Conservation (phyloP, 2,113 vertebrate species). For the Heterotilapia buettikoferi region DNA sequence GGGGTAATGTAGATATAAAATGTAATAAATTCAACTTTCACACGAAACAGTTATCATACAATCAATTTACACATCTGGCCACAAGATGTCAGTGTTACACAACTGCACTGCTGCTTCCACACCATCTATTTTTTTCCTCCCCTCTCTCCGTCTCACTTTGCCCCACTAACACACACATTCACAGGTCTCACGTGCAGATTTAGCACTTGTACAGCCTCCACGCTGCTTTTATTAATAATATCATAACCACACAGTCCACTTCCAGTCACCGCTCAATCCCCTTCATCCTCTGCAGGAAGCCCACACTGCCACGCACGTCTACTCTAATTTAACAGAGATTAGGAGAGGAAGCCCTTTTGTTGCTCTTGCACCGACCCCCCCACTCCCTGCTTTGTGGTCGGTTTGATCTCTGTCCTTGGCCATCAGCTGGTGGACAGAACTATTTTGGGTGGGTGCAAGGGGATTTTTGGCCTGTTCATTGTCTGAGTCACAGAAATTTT, state of each 20-base stretch:
- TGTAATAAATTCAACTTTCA: background rate
- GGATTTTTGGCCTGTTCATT: slow-evolving; percentile 21
- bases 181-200: background rate
- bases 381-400: slow-evolving; percentile 4
- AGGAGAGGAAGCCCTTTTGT: slow-evolving; percentile 35
- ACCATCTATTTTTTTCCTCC: background rate
- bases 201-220: background rate
- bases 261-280: slow-evolving; percentile 18
- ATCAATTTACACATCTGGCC: background rate
- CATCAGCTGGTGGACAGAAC: slow-evolving; percentile 42
- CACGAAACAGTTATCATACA: rapidly evolving
- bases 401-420: slow-evolving; percentile 50
- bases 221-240: slow-evolving; percentile 24
- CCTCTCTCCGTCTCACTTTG: background rate
- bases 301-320: slow-evolving; percentile 1
- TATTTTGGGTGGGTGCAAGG: slow-evolving; percentile 17
- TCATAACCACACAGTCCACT: slow-evolving; percentile 13
- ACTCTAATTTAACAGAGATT: slow-evolving; percentile 44
- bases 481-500: slow-evolving; percentile 33
- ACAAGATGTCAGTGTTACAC: slow-evolving; percentile 57
- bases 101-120: background rate
- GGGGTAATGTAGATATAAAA: background rate
- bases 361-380: background rate
- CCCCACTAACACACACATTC: background rate
- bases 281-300: slow-evolving; percentile 28